Conservation (phyloP, 2,113 vertebrate genomes). For the Aythya baeri region DNA sequence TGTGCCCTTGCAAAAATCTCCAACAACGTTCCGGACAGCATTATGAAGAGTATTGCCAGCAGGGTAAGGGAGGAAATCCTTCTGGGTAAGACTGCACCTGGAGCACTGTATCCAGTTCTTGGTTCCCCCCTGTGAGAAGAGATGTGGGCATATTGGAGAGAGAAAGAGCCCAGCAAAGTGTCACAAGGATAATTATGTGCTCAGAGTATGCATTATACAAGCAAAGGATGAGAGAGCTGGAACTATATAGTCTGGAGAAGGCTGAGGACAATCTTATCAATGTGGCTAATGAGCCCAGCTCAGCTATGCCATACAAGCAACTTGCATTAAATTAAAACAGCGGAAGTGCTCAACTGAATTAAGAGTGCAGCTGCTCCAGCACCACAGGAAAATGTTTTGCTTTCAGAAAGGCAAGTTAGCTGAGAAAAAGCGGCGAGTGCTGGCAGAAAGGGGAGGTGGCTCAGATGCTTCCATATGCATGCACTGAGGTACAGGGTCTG, state of each 20-base stretch:
- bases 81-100: neutral
- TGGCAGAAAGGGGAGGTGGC: neutral
- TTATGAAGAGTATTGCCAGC: neutral
- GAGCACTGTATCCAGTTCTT: neutral
- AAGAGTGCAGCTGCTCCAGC: neutral
- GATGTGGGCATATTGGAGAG: neutral
- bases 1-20: neutral
- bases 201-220: neutral
- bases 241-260: neutral
- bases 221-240: neutral
- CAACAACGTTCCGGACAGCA: neutral
- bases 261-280: neutral
- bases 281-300: neutral
- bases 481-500: too few relatives aligned
- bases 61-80: neutral
- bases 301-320: neutral
- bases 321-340: neutral
- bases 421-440: neutral
- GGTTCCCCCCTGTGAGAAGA: neutral
- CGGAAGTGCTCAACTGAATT: neutral
- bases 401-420: neutral
- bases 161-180: neutral
- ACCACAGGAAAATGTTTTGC: neutral
- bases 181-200: neutral
- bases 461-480: neutral